These are phyloP conservation scores for Symphodus melops DNA, from an alignment of 2,113 vertebrate species.

Conservation along the genomic window DNA sequence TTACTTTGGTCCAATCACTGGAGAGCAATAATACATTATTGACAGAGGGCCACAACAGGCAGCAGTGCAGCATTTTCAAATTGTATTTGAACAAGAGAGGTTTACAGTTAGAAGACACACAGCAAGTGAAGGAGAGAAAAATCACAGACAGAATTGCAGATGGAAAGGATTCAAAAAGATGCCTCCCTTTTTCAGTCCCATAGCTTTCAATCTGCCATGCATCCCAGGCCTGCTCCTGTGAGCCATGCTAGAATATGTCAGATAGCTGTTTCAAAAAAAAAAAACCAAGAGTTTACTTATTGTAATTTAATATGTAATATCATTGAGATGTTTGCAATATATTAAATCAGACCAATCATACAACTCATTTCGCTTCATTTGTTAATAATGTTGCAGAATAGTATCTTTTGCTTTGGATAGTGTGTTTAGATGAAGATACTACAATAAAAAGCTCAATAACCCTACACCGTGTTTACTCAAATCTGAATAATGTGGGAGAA, in stretches of 20 bases:
- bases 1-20: slow-evolving; percentile 85
- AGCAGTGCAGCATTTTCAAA: slow-evolving; percentile 82
- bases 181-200: slow-evolving; percentile 64
- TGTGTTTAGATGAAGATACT: slow-evolving; percentile 15
- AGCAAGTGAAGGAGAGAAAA: slow-evolving; percentile 52
- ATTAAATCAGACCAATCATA: neutral
- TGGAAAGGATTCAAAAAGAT: slow-evolving; percentile 61
- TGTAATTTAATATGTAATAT: slow-evolving; percentile 18
- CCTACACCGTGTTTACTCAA: slow-evolving; percentile 9
- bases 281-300: slow-evolving; percentile 42
- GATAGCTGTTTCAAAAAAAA: slow-evolving; percentile 69
- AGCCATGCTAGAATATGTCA: slow-evolving; percentile 67
- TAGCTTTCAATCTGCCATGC: slow-evolving; percentile 77
- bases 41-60: slow-evolving; percentile 82
- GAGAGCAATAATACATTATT: slow-evolving; percentile 84
- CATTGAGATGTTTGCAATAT: slow-evolving; percentile 16
- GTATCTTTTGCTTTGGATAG: slow-evolving; percentile 3
- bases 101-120: slow-evolving; percentile 68
- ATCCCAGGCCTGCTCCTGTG: slow-evolving; percentile 63
- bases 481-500: slow-evolving; percentile 17
- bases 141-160: slow-evolving; percentile 39
- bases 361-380: slow-evolving; percentile 20
- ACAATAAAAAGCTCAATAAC: slow-evolving; percentile 38
- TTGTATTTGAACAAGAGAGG: slow-evolving; percentile 80
- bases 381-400: slow-evolving; percentile 5